phyloP scores from a whole-genome alignment of 2,113 vertebrate species.

The Ictalurus furcatus region DNA sequence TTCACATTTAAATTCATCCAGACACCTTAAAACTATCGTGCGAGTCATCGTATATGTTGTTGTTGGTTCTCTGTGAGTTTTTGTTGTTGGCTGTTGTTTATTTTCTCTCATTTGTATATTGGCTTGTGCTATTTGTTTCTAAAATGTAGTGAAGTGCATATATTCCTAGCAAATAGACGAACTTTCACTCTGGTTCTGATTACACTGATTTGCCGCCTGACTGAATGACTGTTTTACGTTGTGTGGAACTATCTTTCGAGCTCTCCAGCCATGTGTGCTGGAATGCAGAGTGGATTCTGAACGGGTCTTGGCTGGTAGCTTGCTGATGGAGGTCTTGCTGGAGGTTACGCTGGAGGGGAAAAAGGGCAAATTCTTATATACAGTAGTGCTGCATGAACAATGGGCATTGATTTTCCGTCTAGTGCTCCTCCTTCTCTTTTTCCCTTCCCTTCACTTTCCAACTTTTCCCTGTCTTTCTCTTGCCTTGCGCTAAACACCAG shows the following conservation, averaged over 20 bases:
- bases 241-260: background rate
- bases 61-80: background rate
- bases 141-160: background rate
- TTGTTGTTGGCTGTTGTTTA: background rate
- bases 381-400: constrained; percentile 9
- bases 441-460: background rate
- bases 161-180: background rate
- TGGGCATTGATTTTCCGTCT: background rate
- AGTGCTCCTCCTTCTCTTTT: constrained; percentile 20
- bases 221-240: constrained; percentile 2
- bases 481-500: background rate
- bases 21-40: background rate
- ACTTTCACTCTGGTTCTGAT: background rate
- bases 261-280: background rate
- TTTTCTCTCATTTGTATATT: background rate
- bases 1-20: background rate
- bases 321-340: constrained; percentile 6
- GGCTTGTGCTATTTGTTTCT: background rate
- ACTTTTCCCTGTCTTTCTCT: background rate
- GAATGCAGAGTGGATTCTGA: background rate
- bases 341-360: background rate
- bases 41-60: background rate
- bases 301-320: constrained; percentile 3
- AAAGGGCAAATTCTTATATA: background rate
- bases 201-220: constrained; percentile 10